Conservation (phyloP, 2,888 invertebrate genomes). For the Drosophila paramelanica region DNA sequence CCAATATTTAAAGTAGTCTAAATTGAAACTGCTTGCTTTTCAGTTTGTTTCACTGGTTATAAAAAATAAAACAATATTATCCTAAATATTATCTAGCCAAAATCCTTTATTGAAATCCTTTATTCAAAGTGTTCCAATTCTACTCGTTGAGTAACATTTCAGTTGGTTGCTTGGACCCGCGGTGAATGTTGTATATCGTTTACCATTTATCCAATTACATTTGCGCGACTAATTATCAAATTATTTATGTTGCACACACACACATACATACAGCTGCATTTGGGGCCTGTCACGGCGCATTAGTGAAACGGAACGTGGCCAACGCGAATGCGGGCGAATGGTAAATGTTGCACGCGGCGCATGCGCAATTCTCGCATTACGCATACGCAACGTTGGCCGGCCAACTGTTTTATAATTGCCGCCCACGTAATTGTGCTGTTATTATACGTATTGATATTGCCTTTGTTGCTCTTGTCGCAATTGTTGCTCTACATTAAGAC, state of each 20-base stretch:
- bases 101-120: too few relatives aligned
- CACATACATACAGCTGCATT: conserved; percentile 25
- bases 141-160: conserved; percentile 11
- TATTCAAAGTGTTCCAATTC: not conserved
- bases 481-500: conserved; percentile 35
- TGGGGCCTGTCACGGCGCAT: conserved; percentile 59
- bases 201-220: conserved; percentile 33
- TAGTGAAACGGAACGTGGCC: conserved; percentile 41
- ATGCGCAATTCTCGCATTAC: conserved; percentile 72
- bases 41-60: too few relatives aligned
- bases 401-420: conserved; percentile 47
- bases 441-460: not conserved
- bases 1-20: too few relatives aligned
- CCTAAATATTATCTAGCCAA: too few relatives aligned
- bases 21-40: too few relatives aligned
- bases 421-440: conserved; percentile 27
- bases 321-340: conserved; percentile 10
- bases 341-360: conserved; percentile 54
- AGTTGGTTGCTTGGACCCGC: not conserved
- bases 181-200: conserved; percentile 33
- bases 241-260: conserved; percentile 32
- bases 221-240: conserved; percentile 70
- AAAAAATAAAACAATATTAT: too few relatives aligned
- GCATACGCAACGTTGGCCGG: conserved; percentile 61
- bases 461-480: conserved; percentile 4